Evolutionary conservation across 2,888 invertebrate genomes (phyloP).

Genomic region (Eristalis tenax): DNA sequence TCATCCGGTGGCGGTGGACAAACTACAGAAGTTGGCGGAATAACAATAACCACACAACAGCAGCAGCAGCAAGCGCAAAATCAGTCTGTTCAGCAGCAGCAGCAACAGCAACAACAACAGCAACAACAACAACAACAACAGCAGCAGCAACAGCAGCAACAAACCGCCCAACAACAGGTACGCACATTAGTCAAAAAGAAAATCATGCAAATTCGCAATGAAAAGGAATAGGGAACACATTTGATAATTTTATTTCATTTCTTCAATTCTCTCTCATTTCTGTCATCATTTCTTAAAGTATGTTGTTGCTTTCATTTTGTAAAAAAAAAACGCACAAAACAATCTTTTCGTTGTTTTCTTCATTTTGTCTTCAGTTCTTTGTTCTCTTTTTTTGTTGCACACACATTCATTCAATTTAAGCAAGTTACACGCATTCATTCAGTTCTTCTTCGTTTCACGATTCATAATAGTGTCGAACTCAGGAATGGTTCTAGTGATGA

Average conservation of each 20-base stretch:
- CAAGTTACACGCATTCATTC: background rate
- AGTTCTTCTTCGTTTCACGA: slow-evolving; percentile 11
- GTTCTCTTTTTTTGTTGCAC: background rate
- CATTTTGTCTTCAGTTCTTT: slow-evolving; percentile 21
- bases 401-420: background rate
- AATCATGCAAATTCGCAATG: slow-evolving; percentile 80
- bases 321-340: background rate
- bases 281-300: slow-evolving; percentile 9
- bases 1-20: slow-evolving; percentile 72
- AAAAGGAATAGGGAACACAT: slow-evolving; percentile 78
- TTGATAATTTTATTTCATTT: slow-evolving; percentile 1
- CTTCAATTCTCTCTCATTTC: background rate
- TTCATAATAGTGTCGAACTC: slow-evolving; percentile 22
- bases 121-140: slow-evolving; percentile 69
- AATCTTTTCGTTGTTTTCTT: slow-evolving; percentile 24
- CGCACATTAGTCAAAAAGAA: slow-evolving; percentile 81
- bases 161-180: slow-evolving; percentile 80
- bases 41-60: slow-evolving; percentile 77
- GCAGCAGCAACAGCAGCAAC: slow-evolving; percentile 73
- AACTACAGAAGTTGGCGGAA: slow-evolving; percentile 76
- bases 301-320: slow-evolving; percentile 54
- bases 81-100: slow-evolving; percentile 74
- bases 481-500: slow-evolving; percentile 62
- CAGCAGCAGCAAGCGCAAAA: slow-evolving; percentile 72
- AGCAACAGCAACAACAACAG: slow-evolving; percentile 73